A percentile compares a stretch with the other conserved stretches of the same genome.
phyloP scores from a whole-genome alignment of 2,888 invertebrate genomes.

The Phengaris alcon region DNA sequence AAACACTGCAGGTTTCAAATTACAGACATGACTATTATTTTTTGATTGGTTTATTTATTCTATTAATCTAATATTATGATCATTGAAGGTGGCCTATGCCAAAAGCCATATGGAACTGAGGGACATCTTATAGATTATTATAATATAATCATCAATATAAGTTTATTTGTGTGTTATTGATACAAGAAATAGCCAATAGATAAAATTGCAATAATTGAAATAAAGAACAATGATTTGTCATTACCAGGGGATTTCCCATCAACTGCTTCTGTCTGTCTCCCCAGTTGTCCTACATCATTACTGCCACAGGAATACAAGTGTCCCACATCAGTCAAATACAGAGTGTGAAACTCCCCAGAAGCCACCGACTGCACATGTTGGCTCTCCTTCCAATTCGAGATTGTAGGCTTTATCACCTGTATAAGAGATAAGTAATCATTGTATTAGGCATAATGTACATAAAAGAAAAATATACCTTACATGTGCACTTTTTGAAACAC shows the following conservation, averaged over 20 bases:
- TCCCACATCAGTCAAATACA: conserved; percentile 88
- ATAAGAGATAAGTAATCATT: conserved; percentile 36
- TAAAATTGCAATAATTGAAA: neutral
- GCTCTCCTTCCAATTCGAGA: conserved; percentile 81
- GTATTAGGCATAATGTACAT: neutral
- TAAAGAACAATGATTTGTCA: neutral
- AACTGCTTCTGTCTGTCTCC: conserved; percentile 71
- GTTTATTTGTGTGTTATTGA: neutral
- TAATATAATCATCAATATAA: neutral
- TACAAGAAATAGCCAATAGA: too few species aligned
- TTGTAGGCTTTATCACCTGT: conserved; percentile 82
- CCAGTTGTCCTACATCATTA: conserved; percentile 95
- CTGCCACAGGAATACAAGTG: conserved; percentile 93
- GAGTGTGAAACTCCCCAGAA: conserved; percentile 90
- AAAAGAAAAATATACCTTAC: conserved; percentile 1
- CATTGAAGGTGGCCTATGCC: too few species aligned
- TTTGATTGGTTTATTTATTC: too few species aligned
- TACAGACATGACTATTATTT: too few species aligned
- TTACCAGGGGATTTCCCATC: conserved; percentile 62
- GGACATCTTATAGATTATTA: too few species aligned
- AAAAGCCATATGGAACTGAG: too few species aligned
- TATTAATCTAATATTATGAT: too few species aligned
- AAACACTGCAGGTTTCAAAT: too few species aligned
- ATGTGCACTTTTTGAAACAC: neutral
- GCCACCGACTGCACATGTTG: conserved; percentile 77